phyloP scores from a whole-genome alignment of 2,797 vertebrate species.

The Onychomys leucogaster region DNA sequence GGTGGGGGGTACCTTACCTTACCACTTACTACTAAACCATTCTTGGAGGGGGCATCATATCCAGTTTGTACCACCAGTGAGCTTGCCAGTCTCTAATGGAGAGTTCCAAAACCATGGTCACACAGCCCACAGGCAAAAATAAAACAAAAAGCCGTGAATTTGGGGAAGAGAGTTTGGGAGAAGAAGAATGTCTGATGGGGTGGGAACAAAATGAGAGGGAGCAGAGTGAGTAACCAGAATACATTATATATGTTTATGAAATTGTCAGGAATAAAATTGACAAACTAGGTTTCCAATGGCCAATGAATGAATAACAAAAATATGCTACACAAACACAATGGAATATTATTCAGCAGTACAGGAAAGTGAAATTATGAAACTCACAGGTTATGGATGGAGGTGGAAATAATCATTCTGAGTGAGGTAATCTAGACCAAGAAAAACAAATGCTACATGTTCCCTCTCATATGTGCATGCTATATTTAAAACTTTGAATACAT shows the following conservation, averaged over 20 bases:
- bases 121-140: neutral
- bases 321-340: neutral
- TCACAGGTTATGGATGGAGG: neutral
- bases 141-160: neutral
- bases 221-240: too few species aligned
- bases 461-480: neutral
- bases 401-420: neutral
- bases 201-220: neutral
- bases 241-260: neutral
- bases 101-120: neutral
- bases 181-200: neutral
- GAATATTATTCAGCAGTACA: neutral
- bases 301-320: neutral
- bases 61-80: neutral
- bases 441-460: neutral
- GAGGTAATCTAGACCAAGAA: neutral
- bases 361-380: neutral
- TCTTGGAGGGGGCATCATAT: neutral
- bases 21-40: neutral
- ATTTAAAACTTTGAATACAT: neutral
- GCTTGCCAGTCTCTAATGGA: neutral
- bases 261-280: neutral
- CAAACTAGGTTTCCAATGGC: neutral
- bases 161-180: neutral
- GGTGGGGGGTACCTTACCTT: neutral